Evolutionary conservation across 92 coral and sea anemone species (phyloP).

Genomic region (Plumapathes pennacea): DNA sequence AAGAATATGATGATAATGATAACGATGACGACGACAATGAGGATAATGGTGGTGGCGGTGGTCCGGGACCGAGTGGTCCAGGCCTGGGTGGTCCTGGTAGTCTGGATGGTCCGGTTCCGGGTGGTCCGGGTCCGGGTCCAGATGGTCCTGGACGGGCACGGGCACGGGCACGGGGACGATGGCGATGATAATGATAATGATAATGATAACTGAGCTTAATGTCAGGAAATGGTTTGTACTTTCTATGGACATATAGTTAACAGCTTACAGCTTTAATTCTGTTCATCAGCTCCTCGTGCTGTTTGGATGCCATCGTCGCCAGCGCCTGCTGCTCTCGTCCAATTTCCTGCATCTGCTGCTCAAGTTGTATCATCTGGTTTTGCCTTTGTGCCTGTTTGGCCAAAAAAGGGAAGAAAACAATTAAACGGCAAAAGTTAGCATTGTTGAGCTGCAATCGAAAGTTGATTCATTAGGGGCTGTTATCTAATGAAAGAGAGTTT

Average conservation of each 20-base stretch:
- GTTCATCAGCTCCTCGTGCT: conserved; percentile 61
- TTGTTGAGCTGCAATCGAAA: background rate
- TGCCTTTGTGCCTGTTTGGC: conserved; percentile 52
- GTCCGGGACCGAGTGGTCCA: too few relatives aligned
- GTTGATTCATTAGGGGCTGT: background rate
- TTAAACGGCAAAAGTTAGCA: background rate
- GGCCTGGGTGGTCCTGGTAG: too few relatives aligned
- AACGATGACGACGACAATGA: too few relatives aligned
- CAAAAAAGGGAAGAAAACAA: background rate
- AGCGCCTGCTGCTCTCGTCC: conserved; percentile 58
- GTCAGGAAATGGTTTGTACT: background rate
- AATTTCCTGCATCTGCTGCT: conserved; percentile 63
- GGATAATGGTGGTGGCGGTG: too few relatives aligned
- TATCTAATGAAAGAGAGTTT: background rate
- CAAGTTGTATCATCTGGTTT: conserved; percentile 65
- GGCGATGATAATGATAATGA: too few relatives aligned
- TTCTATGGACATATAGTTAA: background rate
- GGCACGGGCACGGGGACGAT: too few relatives aligned
- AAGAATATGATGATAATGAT: too few relatives aligned
- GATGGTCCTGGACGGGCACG: too few relatives aligned
- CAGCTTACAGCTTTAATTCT: conserved; percentile 21
- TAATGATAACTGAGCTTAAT: background rate
- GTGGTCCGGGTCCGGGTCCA: too few relatives aligned
- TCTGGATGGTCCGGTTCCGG: too few relatives aligned
- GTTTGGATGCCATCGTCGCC: conserved; percentile 53